Conservation (phyloP, 2,113 vertebrate genomes). For the Lepus europaeus region DNA sequence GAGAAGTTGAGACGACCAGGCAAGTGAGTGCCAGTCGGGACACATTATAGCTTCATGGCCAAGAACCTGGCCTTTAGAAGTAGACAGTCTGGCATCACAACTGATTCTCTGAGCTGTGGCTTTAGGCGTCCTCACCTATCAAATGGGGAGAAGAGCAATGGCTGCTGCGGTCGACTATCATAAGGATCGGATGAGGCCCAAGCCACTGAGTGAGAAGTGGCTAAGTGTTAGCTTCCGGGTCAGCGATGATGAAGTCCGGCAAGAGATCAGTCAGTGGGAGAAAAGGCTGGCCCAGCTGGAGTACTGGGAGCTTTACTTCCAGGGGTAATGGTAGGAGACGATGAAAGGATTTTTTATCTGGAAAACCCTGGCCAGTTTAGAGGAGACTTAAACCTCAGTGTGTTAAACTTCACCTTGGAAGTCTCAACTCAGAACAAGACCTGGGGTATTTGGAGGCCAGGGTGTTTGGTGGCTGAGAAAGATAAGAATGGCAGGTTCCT, state of each 20-base stretch:
- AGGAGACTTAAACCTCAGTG: neutral
- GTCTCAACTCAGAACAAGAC: neutral
- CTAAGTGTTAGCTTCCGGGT: neutral
- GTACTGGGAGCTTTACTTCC: neutral
- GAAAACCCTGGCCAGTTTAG: neutral
- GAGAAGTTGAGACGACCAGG: neutral
- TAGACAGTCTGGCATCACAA: neutral
- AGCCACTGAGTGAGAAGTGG: neutral
- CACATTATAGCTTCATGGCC: neutral
- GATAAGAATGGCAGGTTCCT: neutral
- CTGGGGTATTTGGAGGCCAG: neutral
- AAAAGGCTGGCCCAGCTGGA: neutral
- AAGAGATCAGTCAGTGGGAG: neutral
- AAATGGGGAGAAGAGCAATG: neutral
- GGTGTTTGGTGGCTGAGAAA: neutral
- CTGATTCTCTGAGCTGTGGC: neutral
- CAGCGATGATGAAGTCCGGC: neutral
- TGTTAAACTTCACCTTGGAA: neutral
- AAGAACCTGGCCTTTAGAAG: neutral
- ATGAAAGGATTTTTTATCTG: neutral
- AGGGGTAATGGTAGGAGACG: neutral
- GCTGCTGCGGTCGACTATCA: neutral
- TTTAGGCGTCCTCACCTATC: neutral
- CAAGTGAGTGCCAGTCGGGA: fast-evolving
- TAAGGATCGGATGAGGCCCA: neutral